Conservation (phyloP, 2,888 invertebrate genomes). For the Chymomyza caudatula region DNA sequence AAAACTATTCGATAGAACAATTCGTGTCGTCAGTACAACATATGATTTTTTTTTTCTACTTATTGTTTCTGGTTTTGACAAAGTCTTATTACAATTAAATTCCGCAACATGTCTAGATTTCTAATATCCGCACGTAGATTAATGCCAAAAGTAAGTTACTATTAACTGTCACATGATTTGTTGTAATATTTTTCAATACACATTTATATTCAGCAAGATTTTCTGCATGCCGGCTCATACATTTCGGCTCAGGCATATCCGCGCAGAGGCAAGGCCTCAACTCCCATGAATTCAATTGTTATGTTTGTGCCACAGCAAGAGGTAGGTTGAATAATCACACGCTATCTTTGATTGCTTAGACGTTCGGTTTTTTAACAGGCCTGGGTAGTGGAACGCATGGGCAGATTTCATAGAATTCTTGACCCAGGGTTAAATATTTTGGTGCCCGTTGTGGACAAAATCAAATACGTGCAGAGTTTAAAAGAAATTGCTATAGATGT, state of each 20-base stretch:
- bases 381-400: slow-evolving; percentile 99
- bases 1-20: neutral
- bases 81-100: slow-evolving; percentile 21
- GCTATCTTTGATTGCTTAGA: slow-evolving; percentile 3
- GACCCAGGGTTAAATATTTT: slow-evolving; percentile 96
- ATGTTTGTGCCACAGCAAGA: slow-evolving; percentile 99
- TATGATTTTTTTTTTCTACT: slow-evolving; percentile 39
- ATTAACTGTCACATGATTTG: neutral
- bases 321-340: slow-evolving; percentile 79
- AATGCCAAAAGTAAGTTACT: slow-evolving; percentile 43
- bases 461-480: slow-evolving; percentile 98
- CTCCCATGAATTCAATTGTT: slow-evolving; percentile 93
- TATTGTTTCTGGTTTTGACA: slow-evolving; percentile 33
- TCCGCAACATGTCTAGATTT: slow-evolving; percentile 50
- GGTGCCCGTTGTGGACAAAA: slow-evolving; percentile 92
- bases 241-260: slow-evolving; percentile 34
- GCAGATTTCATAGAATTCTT: slow-evolving; percentile 94
- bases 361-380: slow-evolving; percentile 82
- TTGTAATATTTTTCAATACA: slow-evolving; percentile 8
- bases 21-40: slow-evolving; percentile 36
- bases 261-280: slow-evolving; percentile 78
- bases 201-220: slow-evolving; percentile 42
- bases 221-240: slow-evolving; percentile 57
- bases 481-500: slow-evolving; percentile 99
- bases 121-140: slow-evolving; percentile 50